Evolutionary conservation across 2,113 vertebrate genomes (phyloP).

Genomic region (rabbit (Oryctolagus cuniculus)): mOryCun1.1 NC_091439.1:16437501-16438000

Average conservation of each 20-base stretch:
- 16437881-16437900: neutral
- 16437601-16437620: neutral
- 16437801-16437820: neutral
- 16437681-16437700: neutral
- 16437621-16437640: neutral
- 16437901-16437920: neutral
- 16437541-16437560: fast-evolving
- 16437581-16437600: fast-evolving
- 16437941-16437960: neutral
- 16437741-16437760: neutral
- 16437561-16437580: fast-evolving
- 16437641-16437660: neutral
- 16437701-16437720: neutral
- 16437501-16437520: neutral
- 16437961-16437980: neutral
- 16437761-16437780: neutral
- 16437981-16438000: neutral
- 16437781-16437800: neutral
- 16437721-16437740: neutral
- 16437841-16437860: neutral
- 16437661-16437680: neutral
- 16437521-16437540: neutral
- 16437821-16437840: neutral
- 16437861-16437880: neutral
- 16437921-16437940: neutral